These are phyloP conservation scores for Macaria notata DNA, from an alignment of 2,888 invertebrate genomes.

Conservation along the genomic window DNA sequence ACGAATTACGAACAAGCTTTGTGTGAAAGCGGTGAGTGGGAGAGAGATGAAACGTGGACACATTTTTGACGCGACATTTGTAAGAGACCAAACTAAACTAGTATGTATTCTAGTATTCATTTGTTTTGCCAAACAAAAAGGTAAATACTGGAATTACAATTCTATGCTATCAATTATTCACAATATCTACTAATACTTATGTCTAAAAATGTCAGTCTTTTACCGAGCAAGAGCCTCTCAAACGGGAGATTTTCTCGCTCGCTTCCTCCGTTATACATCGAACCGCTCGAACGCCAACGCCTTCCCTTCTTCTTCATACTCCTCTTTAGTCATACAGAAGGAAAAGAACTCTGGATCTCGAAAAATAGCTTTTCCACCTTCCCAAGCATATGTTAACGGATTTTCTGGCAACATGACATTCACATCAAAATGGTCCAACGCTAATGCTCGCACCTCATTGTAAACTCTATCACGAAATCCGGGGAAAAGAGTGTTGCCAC, in stretches of 20 bases:
- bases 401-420: slow-evolving; percentile 84
- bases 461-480: slow-evolving; percentile 88
- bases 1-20: too few relatives aligned
- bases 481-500: slow-evolving; percentile 90
- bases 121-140: too few relatives aligned
- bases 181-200: background rate
- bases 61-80: too few relatives aligned
- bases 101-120: too few relatives aligned
- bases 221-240: slow-evolving; percentile 51
- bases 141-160: too few relatives aligned
- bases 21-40: too few relatives aligned
- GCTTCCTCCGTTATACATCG: slow-evolving; percentile 75
- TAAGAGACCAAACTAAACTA: too few relatives aligned
- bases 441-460: slow-evolving; percentile 88
- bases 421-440: slow-evolving; percentile 90
- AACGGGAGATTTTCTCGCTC: slow-evolving; percentile 62
- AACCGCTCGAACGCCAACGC: slow-evolving; percentile 80
- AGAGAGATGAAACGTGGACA: too few relatives aligned
- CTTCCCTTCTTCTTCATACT: slow-evolving; percentile 94
- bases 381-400: slow-evolving; percentile 93
- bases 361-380: slow-evolving; percentile 91
- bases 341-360: slow-evolving; percentile 88
- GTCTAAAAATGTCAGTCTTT: slow-evolving; percentile 7
- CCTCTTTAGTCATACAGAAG: slow-evolving; percentile 89
- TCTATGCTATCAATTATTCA: too few relatives aligned